phyloP scores from a whole-genome alignment of 2,888 invertebrate species.

The Acanthopleura granulata region DNA sequence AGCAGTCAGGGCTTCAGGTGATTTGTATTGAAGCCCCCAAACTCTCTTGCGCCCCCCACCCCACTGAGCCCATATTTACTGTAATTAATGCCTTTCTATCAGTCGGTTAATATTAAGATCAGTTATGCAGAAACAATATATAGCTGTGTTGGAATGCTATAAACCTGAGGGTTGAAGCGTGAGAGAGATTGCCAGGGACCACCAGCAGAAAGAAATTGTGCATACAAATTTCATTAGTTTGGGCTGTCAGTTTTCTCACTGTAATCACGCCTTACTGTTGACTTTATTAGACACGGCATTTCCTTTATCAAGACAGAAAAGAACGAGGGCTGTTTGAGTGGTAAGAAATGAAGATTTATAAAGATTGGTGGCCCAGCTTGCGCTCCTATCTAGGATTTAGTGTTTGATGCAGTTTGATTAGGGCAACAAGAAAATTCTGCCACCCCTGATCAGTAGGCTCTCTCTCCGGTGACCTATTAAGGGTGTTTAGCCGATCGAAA shows the following conservation, averaged over 20 bases:
- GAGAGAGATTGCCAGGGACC: background rate
- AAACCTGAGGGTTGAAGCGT: background rate
- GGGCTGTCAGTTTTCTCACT: conserved; percentile 8
- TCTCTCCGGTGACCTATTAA: conserved; percentile 2
- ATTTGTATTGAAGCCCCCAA: conserved; percentile 6
- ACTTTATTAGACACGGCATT: conserved; percentile 12
- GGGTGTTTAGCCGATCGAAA: conserved; percentile 7
- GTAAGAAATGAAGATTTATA: conserved; percentile 12
- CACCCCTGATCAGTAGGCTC: background rate
- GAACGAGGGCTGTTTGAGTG: background rate
- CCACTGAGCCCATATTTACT: background rate
- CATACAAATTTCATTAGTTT: conserved; percentile 3
- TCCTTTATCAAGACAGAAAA: background rate
- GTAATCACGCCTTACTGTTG: conserved; percentile 7
- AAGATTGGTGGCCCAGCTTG: background rate
- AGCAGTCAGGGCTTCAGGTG: background rate
- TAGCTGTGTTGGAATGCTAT: background rate
- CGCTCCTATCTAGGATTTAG: background rate
- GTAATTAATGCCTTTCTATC: conserved; percentile 4
- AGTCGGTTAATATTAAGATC: background rate
- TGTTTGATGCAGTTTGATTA: conserved; percentile 8
- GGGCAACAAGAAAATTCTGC: background rate
- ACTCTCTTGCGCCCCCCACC: background rate
- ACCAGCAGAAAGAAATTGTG: background rate
- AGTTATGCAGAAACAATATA: background rate